These are phyloP conservation scores for Phthorimaea operculella DNA, from an alignment of 1,140 invertebrate species.

Conservation along the genomic window DNA sequence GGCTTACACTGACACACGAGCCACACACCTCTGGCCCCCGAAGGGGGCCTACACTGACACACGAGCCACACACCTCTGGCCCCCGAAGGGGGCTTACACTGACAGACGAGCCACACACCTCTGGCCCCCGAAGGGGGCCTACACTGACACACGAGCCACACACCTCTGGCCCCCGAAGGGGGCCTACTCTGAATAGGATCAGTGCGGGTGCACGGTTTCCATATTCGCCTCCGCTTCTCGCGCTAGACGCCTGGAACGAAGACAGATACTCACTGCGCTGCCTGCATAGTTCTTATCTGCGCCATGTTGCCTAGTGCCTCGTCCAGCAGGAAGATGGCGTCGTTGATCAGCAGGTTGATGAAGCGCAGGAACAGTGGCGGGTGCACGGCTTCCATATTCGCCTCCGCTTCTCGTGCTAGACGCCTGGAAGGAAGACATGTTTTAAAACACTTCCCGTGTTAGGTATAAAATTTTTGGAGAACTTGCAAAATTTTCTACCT, in stretches of 20 bases:
- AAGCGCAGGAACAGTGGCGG: conserved; percentile 94
- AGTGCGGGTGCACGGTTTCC: conserved; percentile 88
- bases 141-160: no score
- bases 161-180: no score
- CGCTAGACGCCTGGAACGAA: conserved; percentile 74
- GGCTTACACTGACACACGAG: no score
- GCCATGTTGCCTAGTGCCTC: conserved; percentile 90
- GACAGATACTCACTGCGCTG: conserved; percentile 70
- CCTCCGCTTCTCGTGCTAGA: conserved; percentile 83
- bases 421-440: conserved; percentile 52
- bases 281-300: conserved; percentile 79
- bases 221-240: conserved; percentile 86
- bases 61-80: no score
- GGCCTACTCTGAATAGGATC: no score
- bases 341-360: conserved; percentile 95
- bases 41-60: no score
- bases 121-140: no score
- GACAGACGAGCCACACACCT: no score
- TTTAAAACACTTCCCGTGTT: no score
- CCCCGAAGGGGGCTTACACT: no score
- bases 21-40: no score
- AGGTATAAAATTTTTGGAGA: not conserved
- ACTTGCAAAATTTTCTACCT: no score
- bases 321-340: conserved; percentile 93
- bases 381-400: conserved; percentile 89